Evolutionary conservation across 2,888 invertebrate genomes (phyloP).

Genomic region (Scrobipalpa costella): DNA sequence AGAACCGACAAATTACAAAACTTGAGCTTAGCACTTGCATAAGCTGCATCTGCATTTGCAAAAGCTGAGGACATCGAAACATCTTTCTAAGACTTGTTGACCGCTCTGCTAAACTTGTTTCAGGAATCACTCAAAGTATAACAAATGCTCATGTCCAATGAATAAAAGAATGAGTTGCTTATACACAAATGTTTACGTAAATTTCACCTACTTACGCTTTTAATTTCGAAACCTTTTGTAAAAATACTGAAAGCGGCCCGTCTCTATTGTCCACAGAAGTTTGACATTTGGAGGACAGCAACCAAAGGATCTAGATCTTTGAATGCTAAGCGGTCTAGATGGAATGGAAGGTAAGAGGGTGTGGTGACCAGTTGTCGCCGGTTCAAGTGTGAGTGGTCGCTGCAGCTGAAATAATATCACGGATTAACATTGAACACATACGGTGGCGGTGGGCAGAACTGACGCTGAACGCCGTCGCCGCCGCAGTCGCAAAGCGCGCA

Average conservation of each 20-base stretch:
- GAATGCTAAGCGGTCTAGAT: conserved; percentile 5
- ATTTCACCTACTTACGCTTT: too few species aligned
- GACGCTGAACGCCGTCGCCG: conserved; percentile 52
- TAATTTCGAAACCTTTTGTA: conserved; percentile 22
- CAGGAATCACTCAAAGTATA: background rate
- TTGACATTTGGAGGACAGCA: conserved; percentile 17
- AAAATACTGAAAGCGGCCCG: conserved; percentile 12
- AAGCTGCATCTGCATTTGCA: background rate
- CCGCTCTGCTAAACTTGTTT: background rate
- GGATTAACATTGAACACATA: conserved; percentile 70
- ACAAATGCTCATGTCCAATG: conserved; percentile 5
- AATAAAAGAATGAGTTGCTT: background rate
- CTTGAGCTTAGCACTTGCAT: background rate
- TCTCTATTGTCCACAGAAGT: background rate
- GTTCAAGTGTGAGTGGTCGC: conserved; percentile 40
- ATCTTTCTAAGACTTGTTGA: background rate
- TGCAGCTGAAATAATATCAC: conserved; percentile 54
- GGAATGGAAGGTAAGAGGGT: conserved; percentile 14
- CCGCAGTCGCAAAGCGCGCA: conserved; percentile 71
- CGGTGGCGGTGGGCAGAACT: conserved; percentile 66
- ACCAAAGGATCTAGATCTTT: conserved; percentile 14
- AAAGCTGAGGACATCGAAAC: background rate
- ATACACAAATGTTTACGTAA: conserved; percentile 23
- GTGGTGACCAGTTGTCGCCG: conserved; percentile 5
- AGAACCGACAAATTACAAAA: background rate